Conservation (phyloP, 1,140 invertebrate species). For the Helicoverpa zea region DNA sequence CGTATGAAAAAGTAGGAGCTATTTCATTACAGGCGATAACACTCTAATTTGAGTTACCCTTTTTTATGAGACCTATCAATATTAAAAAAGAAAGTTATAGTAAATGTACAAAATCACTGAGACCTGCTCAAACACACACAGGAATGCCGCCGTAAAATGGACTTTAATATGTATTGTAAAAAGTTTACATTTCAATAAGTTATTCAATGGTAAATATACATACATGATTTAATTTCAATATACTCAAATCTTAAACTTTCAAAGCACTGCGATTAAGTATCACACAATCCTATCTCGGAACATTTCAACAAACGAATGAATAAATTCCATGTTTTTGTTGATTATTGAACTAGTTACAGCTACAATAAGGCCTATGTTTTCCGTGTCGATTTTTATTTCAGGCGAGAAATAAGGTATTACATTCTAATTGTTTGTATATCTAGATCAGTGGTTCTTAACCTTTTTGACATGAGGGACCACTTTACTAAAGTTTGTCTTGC, state of each 20-base stretch:
- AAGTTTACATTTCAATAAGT: constrained; percentile 37
- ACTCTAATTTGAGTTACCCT: not conserved
- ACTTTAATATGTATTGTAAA: constrained; percentile 29
- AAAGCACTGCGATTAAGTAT: constrained; percentile 31
- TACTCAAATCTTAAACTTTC: constrained; percentile 23
- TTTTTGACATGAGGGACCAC: too few relatives aligned
- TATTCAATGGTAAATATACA: constrained; percentile 45
- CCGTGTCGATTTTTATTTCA: not conserved
- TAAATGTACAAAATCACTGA: constrained; percentile 53
- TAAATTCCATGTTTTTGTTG: constrained; percentile 3
- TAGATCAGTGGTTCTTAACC: too few relatives aligned
- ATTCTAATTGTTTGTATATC: not conserved
- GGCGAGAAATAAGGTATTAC: not conserved
- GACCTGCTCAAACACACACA: constrained; percentile 57
- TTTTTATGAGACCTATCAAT: constrained; percentile 8
- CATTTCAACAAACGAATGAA: not conserved
- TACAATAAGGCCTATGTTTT: constrained; percentile 33
- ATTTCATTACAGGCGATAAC: not conserved
- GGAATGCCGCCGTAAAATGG: constrained; percentile 52
- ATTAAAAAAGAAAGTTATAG: constrained; percentile 11
- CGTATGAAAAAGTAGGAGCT: constrained; percentile 6
- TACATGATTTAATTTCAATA: constrained; percentile 46
- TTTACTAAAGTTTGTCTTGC: too few relatives aligned
- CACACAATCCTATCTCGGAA: not conserved
- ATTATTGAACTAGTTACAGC: constrained; percentile 22